phyloP scores from a whole-genome alignment of 2,888 invertebrate genomes.

The Dysmachus trigonus region DNA sequence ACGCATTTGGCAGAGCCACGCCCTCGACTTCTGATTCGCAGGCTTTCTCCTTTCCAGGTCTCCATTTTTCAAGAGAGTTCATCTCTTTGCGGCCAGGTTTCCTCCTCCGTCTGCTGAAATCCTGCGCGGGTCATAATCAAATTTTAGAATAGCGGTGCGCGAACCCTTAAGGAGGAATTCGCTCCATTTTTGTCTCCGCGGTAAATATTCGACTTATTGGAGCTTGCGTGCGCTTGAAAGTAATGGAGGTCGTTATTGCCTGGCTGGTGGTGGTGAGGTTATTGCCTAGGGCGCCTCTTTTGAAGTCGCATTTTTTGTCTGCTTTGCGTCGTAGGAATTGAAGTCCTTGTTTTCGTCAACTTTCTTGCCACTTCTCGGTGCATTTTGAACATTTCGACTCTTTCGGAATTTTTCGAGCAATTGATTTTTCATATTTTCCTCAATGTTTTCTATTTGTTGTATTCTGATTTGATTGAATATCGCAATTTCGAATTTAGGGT shows the following conservation, averaged over 20 bases:
- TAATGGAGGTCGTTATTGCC: background rate
- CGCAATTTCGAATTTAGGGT: background rate
- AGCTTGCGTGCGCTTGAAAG: background rate
- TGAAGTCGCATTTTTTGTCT: constrained; percentile 23
- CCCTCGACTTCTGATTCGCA: constrained; percentile 57
- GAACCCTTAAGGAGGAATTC: background rate
- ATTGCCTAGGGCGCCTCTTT: constrained; percentile 2
- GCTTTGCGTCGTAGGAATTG: background rate
- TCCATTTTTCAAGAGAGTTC: constrained; percentile 36
- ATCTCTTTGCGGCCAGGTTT: background rate
- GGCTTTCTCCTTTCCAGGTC: constrained; percentile 53
- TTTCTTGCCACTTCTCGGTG: constrained; percentile 13
- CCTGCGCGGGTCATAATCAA: background rate
- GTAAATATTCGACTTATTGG: background rate
- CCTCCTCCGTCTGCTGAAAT: background rate
- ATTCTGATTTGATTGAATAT: background rate
- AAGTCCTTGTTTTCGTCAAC: constrained; percentile 20
- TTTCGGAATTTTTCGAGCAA: background rate
- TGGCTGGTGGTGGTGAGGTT: constrained; percentile 9
- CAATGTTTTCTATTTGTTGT: background rate
- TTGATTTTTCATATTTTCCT: background rate
- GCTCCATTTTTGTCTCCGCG: background rate
- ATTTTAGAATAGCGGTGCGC: background rate
- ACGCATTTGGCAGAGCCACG: constrained; percentile 54
- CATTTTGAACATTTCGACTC: constrained; percentile 15